These are phyloP conservation scores for Misgurnus mizolepis DNA, from an alignment of 2,113 vertebrate species.

Conservation along the genomic window DNA sequence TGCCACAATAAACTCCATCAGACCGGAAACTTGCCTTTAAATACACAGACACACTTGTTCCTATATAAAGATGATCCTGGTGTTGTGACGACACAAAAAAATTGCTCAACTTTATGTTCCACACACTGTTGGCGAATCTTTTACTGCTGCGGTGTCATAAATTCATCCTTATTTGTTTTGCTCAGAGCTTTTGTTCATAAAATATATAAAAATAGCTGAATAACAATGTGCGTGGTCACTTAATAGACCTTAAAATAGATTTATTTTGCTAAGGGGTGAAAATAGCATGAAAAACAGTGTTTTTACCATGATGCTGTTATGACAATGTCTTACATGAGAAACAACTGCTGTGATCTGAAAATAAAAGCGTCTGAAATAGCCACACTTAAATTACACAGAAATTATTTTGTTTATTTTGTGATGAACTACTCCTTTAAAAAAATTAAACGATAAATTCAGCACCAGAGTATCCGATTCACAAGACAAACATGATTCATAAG, in stretches of 20 bases:
- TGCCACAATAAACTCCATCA: neutral
- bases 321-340: neutral
- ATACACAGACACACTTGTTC: neutral
- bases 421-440: no score
- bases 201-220: constrained; percentile 39
- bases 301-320: neutral
- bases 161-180: constrained; percentile 51
- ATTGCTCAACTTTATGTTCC: neutral
- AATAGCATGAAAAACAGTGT: neutral
- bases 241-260: constrained; percentile 2
- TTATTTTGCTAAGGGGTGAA: neutral
- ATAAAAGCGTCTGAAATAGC: neutral
- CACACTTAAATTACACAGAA: no score
- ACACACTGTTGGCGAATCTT: constrained; percentile 33
- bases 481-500: no score
- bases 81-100: constrained; percentile 20
- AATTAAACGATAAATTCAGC: no score
- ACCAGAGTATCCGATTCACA: no score
- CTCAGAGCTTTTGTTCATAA: constrained; percentile 24
- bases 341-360: neutral
- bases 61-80: constrained; percentile 1
- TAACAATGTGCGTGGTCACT: constrained; percentile 24
- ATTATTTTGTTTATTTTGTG: no score
- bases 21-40: neutral
- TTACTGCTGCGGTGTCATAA: constrained; percentile 58